Evolutionary conservation across 2,113 vertebrate species (phyloP), one percentile per base, ranked within the genome.

Genomic region (Asarcornis scutulata): DNA sequence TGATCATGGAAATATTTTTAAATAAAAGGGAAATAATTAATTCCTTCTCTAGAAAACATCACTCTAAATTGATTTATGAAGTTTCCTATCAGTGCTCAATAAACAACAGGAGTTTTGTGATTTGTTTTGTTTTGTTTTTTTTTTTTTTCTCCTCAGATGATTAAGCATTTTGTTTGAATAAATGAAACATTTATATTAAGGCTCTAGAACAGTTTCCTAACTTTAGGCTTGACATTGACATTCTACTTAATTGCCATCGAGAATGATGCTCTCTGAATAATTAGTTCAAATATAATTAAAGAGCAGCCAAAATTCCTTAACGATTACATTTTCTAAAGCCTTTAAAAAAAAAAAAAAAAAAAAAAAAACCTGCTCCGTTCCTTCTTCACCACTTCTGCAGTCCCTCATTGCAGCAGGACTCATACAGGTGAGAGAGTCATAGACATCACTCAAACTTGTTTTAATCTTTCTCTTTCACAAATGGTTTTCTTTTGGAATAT

Each of bases 1-100:
- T 89, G 18, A 92, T 89, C 56, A 76, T 7, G 10, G 75, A 95
- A 87, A 79, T 90, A 91, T 60, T 94, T 95, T 96, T 78, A 79
- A 82, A 91, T 91, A 93, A 93, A 88, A 74, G 13, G 27, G 79
- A 46, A 86, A 79, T 8, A 77, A 87, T 50, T 67, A 38, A 92
- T 91, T 94, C 40, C 20, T 91, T 80, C 29, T 48, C 62, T 36
- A 77, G 40, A 91, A 95, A 85, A 71, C 18, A 26, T 58, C 66
- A 42, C n/a, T 73, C 34, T 60, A 36, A 94, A 91, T 2, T 5
- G 78, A 87, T 79, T 92, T 91, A 84, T 94, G 56, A 92, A 71
- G 55, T 27, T 91, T 64, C 7, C 1, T 66, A 48, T 60, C 76
- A 66, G 11, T 69, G 50, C 55, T 83, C 79, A 56, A 71, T 75